A percentile compares a stretch with the other conserved stretches of the same genome.
phyloP scores from a whole-genome alignment of 2,888 invertebrate species.

The Mellilla xanthometata region DNA sequence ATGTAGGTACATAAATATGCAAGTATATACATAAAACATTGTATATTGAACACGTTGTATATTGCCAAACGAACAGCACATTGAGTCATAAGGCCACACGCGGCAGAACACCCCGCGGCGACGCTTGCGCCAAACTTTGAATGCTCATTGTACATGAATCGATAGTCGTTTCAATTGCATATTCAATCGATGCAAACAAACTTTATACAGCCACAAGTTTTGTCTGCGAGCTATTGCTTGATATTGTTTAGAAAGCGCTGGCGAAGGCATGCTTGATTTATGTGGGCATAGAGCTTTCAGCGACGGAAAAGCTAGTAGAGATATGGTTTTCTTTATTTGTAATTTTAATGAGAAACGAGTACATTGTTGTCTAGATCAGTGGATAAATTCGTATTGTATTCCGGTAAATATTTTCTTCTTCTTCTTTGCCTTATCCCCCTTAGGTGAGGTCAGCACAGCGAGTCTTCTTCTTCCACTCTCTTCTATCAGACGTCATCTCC shows the following conservation, averaged over 20 bases:
- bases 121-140: conserved; percentile 38
- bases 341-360: too few species aligned
- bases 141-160: conserved; percentile 61
- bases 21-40: not conserved
- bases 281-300: conserved; percentile 13
- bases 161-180: conserved; percentile 60
- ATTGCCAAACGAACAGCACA: conserved; percentile 29
- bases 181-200: conserved; percentile 29
- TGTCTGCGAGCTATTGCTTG: conserved; percentile 7
- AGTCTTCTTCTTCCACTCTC: too few species aligned
- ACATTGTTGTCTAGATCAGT: too few species aligned
- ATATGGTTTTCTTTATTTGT: too few species aligned
- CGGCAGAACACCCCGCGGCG: conserved; percentile 55
- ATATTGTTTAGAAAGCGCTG: conserved; percentile 16
- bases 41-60: conserved; percentile 1
- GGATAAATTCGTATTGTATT: too few species aligned
- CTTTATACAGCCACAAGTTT: conserved; percentile 18
- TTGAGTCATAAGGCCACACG: conserved; percentile 51
- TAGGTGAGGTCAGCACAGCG: too few species aligned
- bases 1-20: too few species aligned
- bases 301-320: conserved; percentile 17
- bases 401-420: too few species aligned
- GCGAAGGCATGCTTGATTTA: conserved; percentile 10
- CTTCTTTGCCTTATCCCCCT: too few species aligned
- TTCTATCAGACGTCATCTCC: too few species aligned